phyloP scores from a whole-genome alignment of 2,888 invertebrate species.

The Eupithecia pulchellata region DNA sequence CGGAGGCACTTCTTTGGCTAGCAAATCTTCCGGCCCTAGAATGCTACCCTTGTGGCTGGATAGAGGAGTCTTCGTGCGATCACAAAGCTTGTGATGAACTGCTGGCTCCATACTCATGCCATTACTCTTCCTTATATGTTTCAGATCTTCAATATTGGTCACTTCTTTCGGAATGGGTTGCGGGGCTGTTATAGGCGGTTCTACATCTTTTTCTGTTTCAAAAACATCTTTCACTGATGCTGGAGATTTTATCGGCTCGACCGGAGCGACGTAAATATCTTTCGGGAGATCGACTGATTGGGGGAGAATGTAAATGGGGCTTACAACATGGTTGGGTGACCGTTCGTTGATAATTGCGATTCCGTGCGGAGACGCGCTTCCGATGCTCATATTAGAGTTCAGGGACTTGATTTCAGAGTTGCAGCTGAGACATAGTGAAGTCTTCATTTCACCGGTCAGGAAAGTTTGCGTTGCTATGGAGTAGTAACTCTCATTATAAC shows the following conservation, averaged over 20 bases:
- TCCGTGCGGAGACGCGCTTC: slow-evolving; percentile 71
- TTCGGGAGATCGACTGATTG: slow-evolving; percentile 56
- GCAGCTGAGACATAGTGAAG: slow-evolving; percentile 86
- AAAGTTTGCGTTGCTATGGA: slow-evolving; percentile 88
- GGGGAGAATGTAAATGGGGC: slow-evolving; percentile 69
- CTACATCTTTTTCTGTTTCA: slow-evolving; percentile 50
- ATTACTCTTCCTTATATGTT: slow-evolving; percentile 60
- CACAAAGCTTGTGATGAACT: slow-evolving; percentile 87
- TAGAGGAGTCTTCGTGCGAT: slow-evolving; percentile 77
- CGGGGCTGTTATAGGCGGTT: slow-evolving; percentile 28
- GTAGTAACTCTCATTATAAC: slow-evolving; percentile 84
- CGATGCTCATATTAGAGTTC: slow-evolving; percentile 73
- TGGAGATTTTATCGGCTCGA: slow-evolving; percentile 54
- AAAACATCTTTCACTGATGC: slow-evolving; percentile 56
- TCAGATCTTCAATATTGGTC: slow-evolving; percentile 56
- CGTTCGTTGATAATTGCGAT: slow-evolving; percentile 71
- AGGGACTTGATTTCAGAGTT: slow-evolving; percentile 83
- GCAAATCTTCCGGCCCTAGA: slow-evolving; percentile 67
- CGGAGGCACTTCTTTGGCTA: slow-evolving; percentile 59
- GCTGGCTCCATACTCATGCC: slow-evolving; percentile 75
- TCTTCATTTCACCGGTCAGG: slow-evolving; percentile 77
- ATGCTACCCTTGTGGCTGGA: slow-evolving; percentile 78
- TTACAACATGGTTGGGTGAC: slow-evolving; percentile 56
- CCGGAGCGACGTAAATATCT: slow-evolving; percentile 46
- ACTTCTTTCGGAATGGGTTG: slow-evolving; percentile 51